These are phyloP conservation scores for Pogoniulus pusillus DNA, from an alignment of 2,797 vertebrate genomes.

Conservation along the genomic window DNA sequence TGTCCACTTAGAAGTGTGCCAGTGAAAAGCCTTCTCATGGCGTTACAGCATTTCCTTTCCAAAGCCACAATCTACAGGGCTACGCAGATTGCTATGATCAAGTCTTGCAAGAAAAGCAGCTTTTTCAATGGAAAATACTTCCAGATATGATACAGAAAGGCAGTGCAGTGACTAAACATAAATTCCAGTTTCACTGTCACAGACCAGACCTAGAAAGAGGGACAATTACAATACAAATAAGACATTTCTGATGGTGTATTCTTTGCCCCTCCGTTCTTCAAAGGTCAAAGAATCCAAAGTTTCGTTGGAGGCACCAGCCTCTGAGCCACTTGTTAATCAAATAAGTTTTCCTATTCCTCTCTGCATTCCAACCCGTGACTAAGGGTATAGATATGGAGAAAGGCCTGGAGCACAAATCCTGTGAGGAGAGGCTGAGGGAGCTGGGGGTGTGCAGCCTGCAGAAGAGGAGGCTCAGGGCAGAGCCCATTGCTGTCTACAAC, in stretches of 20 bases:
- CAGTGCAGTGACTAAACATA: background rate
- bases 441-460: too few species aligned
- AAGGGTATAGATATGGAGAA: too few species aligned
- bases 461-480: too few species aligned
- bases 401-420: too few species aligned
- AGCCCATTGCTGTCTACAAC: too few species aligned
- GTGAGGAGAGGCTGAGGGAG: too few species aligned
- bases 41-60: background rate
- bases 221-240: background rate
- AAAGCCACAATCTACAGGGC: background rate
- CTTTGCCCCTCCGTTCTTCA: background rate
- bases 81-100: background rate
- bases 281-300: too few species aligned
- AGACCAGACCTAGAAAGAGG: background rate
- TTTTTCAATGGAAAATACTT: background rate
- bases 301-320: too few species aligned
- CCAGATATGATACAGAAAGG: background rate
- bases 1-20: background rate
- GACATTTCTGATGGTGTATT: background rate
- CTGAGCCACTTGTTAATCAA: too few species aligned
- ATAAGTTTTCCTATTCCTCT: too few species aligned
- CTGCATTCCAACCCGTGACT: too few species aligned
- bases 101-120: background rate
- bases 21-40: background rate
- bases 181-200: background rate